phyloP scores from a whole-genome alignment of 2,113 vertebrate species.

The Lipophrys pholis region DNA sequence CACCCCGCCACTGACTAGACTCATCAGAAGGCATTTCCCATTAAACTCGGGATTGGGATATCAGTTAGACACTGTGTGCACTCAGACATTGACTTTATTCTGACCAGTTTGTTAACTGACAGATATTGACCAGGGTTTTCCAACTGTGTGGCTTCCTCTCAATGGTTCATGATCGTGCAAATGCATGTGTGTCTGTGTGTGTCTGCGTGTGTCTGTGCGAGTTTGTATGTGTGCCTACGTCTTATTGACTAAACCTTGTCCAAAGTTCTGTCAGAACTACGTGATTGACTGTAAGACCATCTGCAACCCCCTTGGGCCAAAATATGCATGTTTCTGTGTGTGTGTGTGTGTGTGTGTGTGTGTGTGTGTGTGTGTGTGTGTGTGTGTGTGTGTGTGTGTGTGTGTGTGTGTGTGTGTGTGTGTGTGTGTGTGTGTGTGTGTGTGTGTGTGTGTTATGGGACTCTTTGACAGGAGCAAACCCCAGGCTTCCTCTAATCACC shows the following conservation, averaged over 20 bases:
- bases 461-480: slow-evolving; percentile 43
- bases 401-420: not conserved
- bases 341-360: slow-evolving; percentile 1
- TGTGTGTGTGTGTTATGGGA: not conserved
- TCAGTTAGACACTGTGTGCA: slow-evolving; percentile 30
- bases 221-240: not conserved
- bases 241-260: slow-evolving; percentile 41
- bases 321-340: not conserved
- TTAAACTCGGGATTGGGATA: slow-evolving; percentile 23
- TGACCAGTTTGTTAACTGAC: slow-evolving; percentile 42
- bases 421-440: not conserved
- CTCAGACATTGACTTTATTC: slow-evolving; percentile 36
- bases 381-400: slow-evolving; percentile 1
- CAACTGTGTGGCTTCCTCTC: slow-evolving; percentile 13
- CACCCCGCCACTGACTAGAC: not conserved
- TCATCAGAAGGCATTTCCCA: slow-evolving; percentile 2
- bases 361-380: not conserved
- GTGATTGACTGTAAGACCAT: slow-evolving; percentile 55
- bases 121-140: slow-evolving; percentile 50
- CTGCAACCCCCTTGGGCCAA: slow-evolving; percentile 28
- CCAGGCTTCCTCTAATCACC: slow-evolving; percentile 45
- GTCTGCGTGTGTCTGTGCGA: not conserved
- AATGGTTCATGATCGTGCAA: slow-evolving; percentile 4
- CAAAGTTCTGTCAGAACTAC: slow-evolving; percentile 53
- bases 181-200: not conserved